Base-by-base conservation (phyloP, 2,113 vertebrate genomes). In the Erpornis zantholeuca region DNA sequence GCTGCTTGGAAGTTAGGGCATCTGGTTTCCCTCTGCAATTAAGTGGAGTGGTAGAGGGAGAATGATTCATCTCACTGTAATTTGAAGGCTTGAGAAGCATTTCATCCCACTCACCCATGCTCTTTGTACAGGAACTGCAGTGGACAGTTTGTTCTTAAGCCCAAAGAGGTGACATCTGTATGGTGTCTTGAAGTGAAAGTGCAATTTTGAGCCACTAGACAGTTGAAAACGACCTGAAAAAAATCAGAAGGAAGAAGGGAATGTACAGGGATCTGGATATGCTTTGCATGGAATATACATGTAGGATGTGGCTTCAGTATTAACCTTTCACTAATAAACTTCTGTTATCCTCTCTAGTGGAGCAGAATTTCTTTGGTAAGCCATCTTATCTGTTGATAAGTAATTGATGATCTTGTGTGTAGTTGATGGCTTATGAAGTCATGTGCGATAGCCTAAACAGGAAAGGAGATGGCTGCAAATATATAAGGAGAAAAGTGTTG, bases 1-100 rank as follows among this genome's bases (percentile, higher is more conserved):
- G 63, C 64, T 96, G 93, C 77, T 64, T 94, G 59, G 69, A 90
- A 81, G 50, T 92, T 57, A 57, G 89, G 60, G 82, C 75, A 88
- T 93, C 88, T 96, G 85, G 54, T 92, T 97, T 96, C 50, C 88
- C 64, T 65, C 90, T 63, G 68, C 88, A 93, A 61, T 92, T 95
- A 90, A 38, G 71, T 66, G 68, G 35, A 90, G 66, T 0, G 3
- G 73, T 76, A 81, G 79, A 92, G 25, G 66, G 75, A 80, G 68
- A 90, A 66, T 92, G 90, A 95, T 88, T 97, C 80, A 95, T 86
- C 82, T 93, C 19, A 0, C 29, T 70, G 65, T 86, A 84, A 94
- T 92, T 66, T 82, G 47, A 78, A 92, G 73, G 59, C 64, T 86
- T 73, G 42, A 81, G 73, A 91, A 88, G 63, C 47, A 38, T 86